phyloP scores from a whole-genome alignment of 2,888 invertebrate species.

The Carcina quercana region DNA sequence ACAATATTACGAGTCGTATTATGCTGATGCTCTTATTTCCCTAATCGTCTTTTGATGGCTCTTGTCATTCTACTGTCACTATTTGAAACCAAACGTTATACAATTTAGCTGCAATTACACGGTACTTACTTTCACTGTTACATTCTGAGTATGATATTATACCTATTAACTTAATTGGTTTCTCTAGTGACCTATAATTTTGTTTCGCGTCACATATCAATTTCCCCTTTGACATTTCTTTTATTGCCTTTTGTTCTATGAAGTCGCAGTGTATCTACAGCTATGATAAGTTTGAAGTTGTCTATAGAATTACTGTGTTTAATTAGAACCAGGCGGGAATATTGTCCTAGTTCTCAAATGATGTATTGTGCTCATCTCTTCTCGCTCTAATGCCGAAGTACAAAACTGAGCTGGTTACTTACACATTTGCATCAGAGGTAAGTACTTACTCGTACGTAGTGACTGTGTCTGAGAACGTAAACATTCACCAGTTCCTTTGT shows the following conservation, averaged over 20 bases:
- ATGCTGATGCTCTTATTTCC: conserved; percentile 42
- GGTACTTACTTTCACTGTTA: conserved; percentile 46
- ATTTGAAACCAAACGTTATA: conserved; percentile 30
- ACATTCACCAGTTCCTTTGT: conserved; percentile 11
- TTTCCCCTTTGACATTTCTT: too few species aligned
- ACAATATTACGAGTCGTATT: conserved; percentile 34
- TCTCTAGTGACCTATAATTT: conserved; percentile 14
- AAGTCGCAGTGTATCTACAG: too few species aligned
- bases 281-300: too few species aligned
- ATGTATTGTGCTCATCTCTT: conserved; percentile 51
- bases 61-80: conserved; percentile 38
- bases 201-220: not conserved
- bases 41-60: conserved; percentile 57
- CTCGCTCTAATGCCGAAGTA: conserved; percentile 63
- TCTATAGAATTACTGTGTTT: too few species aligned
- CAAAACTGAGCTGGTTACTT: conserved; percentile 48
- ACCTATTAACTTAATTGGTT: conserved; percentile 12
- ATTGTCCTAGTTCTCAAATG: conserved; percentile 61
- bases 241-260: not conserved
- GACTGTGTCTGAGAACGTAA: conserved; percentile 7
- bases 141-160: conserved; percentile 21
- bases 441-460: not conserved
- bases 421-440: conserved; percentile 27
- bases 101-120: conserved; percentile 44
- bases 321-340: conserved; percentile 57